Percentiles rank a stretch among this genome's conserved stretches.
These are phyloP conservation scores for Drosophila nigromelanica DNA, from an alignment of 1,140 invertebrate genomes.

Conservation along the genomic window DNA sequence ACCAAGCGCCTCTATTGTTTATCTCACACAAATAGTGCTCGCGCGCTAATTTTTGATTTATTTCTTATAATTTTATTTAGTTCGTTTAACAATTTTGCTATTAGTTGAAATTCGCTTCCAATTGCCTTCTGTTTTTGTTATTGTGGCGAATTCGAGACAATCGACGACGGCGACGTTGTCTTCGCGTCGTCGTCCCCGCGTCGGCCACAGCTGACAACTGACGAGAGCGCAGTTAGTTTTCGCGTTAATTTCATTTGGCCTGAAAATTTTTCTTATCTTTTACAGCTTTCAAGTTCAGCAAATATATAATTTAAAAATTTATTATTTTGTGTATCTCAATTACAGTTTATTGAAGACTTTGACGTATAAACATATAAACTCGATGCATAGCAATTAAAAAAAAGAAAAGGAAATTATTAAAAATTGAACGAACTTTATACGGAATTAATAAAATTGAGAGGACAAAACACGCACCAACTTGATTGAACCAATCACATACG, in stretches of 20 bases:
- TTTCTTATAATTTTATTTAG: slow-evolving; percentile 10
- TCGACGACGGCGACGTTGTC: slow-evolving; percentile 12
- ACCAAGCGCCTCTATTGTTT: background rate
- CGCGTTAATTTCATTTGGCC: slow-evolving; percentile 8
- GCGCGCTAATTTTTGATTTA: slow-evolving; percentile 40
- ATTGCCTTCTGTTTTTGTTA: slow-evolving; percentile 35
- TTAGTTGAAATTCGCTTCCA: slow-evolving; percentile 27
- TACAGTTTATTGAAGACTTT: slow-evolving; percentile 53
- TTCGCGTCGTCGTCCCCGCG: slow-evolving; percentile 15
- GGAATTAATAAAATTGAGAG: slow-evolving; percentile 7
- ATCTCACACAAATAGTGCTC: slow-evolving; percentile 37
- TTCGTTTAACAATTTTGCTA: slow-evolving; percentile 4
- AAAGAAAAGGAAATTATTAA: background rate
- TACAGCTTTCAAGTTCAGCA: background rate
- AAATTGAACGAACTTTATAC: slow-evolving; percentile 9
- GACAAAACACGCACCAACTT: slow-evolving; percentile 16
- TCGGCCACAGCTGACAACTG: slow-evolving; percentile 38
- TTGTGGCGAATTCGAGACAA: slow-evolving; percentile 31
- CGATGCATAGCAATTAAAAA: slow-evolving; percentile 37
- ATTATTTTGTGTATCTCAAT: slow-evolving; percentile 5
- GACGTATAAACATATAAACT: slow-evolving; percentile 49
- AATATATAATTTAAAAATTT: background rate
- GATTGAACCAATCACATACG: slow-evolving; percentile 36
- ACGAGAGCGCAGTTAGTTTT: slow-evolving; percentile 27
- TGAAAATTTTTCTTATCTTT: no score